phyloP scores from a whole-genome alignment of 2,113 vertebrate genomes.

The Trogon melanurus region DNA sequence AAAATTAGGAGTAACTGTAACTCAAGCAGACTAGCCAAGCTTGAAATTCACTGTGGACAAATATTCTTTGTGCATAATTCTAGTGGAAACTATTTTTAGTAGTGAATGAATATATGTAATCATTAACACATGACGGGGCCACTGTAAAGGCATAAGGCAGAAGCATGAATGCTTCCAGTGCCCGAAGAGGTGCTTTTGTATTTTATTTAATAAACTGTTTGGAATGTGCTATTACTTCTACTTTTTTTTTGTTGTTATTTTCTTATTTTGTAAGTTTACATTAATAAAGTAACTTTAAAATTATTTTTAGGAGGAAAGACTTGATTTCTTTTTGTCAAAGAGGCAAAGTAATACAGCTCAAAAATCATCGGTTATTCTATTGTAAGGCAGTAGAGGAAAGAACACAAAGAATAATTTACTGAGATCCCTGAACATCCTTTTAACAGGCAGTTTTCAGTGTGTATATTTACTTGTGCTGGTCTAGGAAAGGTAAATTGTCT shows the following conservation, averaged over 20 bases:
- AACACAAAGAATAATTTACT: background rate
- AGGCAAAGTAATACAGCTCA: background rate
- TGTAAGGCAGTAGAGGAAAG: background rate
- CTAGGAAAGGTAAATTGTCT: background rate
- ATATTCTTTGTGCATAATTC: conserved; percentile 69
- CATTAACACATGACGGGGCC: conserved; percentile 52
- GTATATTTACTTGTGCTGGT: background rate
- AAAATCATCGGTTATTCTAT: background rate
- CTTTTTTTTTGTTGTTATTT: background rate
- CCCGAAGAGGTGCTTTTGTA: conserved; percentile 29
- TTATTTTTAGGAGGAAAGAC: background rate
- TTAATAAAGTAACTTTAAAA: background rate
- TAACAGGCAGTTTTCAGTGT: background rate
- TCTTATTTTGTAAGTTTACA: background rate
- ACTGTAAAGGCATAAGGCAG: conserved; percentile 18
- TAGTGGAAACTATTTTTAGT: conserved; percentile 65
- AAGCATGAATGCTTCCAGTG: conserved; percentile 27
- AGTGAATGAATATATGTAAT: conserved; percentile 65
- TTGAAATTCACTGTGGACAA: conserved; percentile 59
- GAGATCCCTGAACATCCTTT: background rate
- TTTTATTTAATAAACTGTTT: conserved; percentile 21
- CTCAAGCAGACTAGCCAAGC: conserved; percentile 52
- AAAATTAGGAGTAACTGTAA: conserved; percentile 63
- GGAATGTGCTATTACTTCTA: background rate
- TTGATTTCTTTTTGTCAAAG: background rate